Conservation (phyloP, 2,888 invertebrate species). For the Hemithea aestivaria region DNA sequence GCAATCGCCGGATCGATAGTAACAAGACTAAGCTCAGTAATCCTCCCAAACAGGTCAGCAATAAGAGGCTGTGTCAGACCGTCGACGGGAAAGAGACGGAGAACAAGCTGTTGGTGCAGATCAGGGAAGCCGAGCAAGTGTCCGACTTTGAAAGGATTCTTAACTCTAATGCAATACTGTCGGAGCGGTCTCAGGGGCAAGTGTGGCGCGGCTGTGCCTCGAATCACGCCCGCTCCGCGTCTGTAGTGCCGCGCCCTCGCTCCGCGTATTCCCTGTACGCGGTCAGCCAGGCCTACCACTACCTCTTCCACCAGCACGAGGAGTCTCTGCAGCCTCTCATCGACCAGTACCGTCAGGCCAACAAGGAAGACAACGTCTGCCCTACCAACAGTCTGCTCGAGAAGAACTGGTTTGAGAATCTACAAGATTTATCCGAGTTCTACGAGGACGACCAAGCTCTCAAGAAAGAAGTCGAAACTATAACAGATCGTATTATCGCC, state of each 20-base stretch:
- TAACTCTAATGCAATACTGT: constrained; percentile 77
- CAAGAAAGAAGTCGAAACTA: constrained; percentile 55
- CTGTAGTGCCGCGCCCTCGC: constrained; percentile 55
- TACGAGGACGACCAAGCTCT: constrained; percentile 70
- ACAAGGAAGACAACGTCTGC: constrained; percentile 36
- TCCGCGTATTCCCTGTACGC: constrained; percentile 67
- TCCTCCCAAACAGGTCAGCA: constrained; percentile 68
- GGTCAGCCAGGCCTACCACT: constrained; percentile 67
- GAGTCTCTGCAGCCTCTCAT: constrained; percentile 67
- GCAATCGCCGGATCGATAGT: constrained; percentile 44
- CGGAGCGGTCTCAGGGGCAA: constrained; percentile 58
- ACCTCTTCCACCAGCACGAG: constrained; percentile 68
- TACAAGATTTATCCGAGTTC: constrained; percentile 68
- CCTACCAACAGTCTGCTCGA: constrained; percentile 50
- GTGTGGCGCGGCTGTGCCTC: constrained; percentile 63
- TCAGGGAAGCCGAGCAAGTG: constrained; percentile 81
- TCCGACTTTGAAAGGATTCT: constrained; percentile 82
- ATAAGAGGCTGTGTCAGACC: constrained; percentile 68
- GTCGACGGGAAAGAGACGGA: constrained; percentile 66
- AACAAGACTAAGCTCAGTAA: constrained; percentile 63
- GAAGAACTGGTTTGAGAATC: constrained; percentile 60
- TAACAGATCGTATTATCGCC: constrained; percentile 55
- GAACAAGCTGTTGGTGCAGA: constrained; percentile 75
- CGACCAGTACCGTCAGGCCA: constrained; percentile 54
- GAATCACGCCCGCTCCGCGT: constrained; percentile 47